Evolutionary conservation across 2,888 invertebrate genomes (phyloP).

Genomic region (Cyrtodaria siliqua): DNA sequence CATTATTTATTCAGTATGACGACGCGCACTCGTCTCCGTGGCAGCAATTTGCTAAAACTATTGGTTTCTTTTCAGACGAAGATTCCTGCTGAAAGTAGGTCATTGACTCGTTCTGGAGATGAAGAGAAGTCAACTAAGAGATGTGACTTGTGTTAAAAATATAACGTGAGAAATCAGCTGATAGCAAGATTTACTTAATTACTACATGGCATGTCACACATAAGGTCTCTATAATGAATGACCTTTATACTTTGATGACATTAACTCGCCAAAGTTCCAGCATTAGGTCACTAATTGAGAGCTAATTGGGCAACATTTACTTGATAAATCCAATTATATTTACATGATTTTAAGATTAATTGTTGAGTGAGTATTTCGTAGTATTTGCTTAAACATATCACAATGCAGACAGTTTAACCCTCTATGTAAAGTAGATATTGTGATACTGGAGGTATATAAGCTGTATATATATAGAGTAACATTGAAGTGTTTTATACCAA

Average conservation of each 20-base stretch:
- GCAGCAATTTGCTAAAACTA: slow-evolving; percentile 2
- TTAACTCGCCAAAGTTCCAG: not conserved
- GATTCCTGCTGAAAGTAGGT: slow-evolving; percentile 61
- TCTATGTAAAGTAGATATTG: no score
- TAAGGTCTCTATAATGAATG: slow-evolving; percentile 1
- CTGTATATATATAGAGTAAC: no score
- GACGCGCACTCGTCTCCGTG: not conserved
- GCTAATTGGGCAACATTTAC: slow-evolving; percentile 41
- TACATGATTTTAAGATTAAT: no score
- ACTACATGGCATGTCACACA: slow-evolving; percentile 1
- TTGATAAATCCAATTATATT: slow-evolving; percentile 10
- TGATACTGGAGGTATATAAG: no score
- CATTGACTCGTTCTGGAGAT: slow-evolving; percentile 76
- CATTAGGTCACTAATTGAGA: slow-evolving; percentile 16
- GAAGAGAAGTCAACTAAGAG: slow-evolving; percentile 47
- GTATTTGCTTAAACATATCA: no score
- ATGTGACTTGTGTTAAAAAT: slow-evolving; percentile 34
- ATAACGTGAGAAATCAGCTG: slow-evolving; percentile 54
- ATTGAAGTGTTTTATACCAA: not conserved
- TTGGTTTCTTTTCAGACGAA: slow-evolving; percentile 19
- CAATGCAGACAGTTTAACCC: no score
- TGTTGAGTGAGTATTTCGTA: no score
- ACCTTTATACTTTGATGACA: not conserved
- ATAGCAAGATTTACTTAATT: slow-evolving; percentile 3
- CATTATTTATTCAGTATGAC: slow-evolving; percentile 1